Percentiles rank a stretch among this genome's conserved stretches.
phyloP scores from a whole-genome alignment of 1,140 invertebrate genomes.

The Melipona quadrifasciata region DNA sequence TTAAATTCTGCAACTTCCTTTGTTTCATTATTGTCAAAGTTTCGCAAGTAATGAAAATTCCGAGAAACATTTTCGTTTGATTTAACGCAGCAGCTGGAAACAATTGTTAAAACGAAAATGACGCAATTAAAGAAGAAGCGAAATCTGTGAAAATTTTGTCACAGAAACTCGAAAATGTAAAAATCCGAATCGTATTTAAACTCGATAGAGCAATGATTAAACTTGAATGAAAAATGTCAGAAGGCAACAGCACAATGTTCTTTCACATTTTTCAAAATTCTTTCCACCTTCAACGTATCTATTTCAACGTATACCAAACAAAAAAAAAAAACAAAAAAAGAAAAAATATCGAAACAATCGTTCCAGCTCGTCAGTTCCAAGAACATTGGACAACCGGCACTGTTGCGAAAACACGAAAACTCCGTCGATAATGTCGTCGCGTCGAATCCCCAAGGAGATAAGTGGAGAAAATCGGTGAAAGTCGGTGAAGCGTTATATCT shows the following conservation, averaged over 20 bases:
- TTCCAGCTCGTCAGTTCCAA: not conserved
- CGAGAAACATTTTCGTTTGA: not conserved
- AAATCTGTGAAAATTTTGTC: no score
- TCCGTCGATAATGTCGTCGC: not conserved
- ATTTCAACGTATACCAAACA: not conserved
- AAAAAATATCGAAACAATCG: not conserved
- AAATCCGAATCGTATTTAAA: no score
- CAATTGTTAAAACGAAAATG: not conserved
- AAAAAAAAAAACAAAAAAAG: no score
- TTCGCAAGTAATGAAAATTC: not conserved
- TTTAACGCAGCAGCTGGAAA: not conserved
- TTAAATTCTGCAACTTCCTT: no score
- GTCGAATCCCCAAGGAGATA: not conserved
- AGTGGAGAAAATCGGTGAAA: not conserved
- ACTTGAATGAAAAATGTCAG: no score
- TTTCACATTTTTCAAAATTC: no score
- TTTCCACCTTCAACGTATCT: not conserved
- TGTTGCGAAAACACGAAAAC: not conserved
- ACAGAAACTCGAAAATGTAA: no score
- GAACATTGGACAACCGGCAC: not conserved
- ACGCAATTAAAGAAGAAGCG: no score
- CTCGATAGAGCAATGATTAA: no score
- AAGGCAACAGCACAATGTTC: no score
- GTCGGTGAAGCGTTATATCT: not conserved
- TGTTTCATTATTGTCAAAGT: not conserved